Evolutionary conservation across 2,888 invertebrate species (phyloP), one percentile per base, ranked within the genome.

Genomic region (Lithophane leautieri): DNA sequence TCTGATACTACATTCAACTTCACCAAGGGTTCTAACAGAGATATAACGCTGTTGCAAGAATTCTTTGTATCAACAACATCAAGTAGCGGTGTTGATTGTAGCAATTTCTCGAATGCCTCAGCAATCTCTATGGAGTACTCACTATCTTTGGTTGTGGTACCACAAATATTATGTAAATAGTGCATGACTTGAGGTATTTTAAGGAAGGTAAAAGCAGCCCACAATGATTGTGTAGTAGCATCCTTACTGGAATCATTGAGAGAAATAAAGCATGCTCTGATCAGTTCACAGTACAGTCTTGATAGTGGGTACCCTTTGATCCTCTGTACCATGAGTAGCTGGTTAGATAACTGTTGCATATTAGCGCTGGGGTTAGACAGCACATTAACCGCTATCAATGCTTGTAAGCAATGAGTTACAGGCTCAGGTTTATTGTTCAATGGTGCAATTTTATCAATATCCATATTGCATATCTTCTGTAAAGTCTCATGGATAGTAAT

Each of bases 131-230:
- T 97, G 34, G 98, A 97, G 88, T 97, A 97, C 83, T 98, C 98
- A 47, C 96, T 95, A 80, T 97, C 97, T 86, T 97, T 97, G 60
- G 96, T 97, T 61, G 89, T 91, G 86, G 97, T 97, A 62, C 97
- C 96, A 84, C 97, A 97, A 61, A 97, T 92, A 54, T 97, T 97
- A 86, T 98, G 97, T 63, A 98, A 92, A 83, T 98, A 97, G 76
- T 97, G 97, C 65, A 99, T 97, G 66, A 98, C 97, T 89, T 98
- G 97, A 0, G 99, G 98, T 70, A 99, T 97, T 96, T 99, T 99
- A 14, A 99, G 97, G 91, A 99, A 99, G 0, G 98, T 98, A 91
- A 99, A 99, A 16, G 99, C 99, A 22, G 99, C 98, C 99, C 99
- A 99, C 89, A 99, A 97, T 8, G 99, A 98, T 90, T 99, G 99